Percentiles rank a stretch among this genome's conserved stretches.
Conservation (phyloP, 1,140 invertebrate genomes). For the Heliconius eleuchia region DNA sequence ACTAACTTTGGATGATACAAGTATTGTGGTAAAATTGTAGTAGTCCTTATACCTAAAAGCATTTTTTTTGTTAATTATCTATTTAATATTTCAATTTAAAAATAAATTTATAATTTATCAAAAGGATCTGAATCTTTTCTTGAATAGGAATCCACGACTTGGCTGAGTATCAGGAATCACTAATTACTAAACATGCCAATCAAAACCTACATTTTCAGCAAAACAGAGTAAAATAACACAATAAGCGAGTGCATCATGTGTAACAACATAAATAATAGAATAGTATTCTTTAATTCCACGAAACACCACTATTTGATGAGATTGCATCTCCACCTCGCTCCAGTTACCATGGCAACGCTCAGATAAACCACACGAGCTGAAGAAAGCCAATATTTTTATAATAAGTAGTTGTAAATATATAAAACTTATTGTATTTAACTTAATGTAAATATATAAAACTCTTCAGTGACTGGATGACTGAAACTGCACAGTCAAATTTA, state of each 20-base stretch:
- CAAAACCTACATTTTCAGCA: not conserved
- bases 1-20: no score
- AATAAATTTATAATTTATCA: no score
- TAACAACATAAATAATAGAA: conserved; percentile 1
- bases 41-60: no score
- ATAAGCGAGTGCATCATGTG: conserved; percentile 1
- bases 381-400: not conserved
- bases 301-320: not conserved
- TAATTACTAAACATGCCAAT: not conserved
- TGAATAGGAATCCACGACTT: not conserved
- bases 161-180: not conserved
- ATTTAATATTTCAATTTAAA: no score
- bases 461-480: no score
- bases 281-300: conserved; percentile 8
- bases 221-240: not conserved
- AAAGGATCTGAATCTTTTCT: no score
- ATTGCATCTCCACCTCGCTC: conserved; percentile 28
- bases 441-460: no score
- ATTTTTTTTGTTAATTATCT: no score
- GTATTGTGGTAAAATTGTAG: no score
- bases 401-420: not conserved
- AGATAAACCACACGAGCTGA: not conserved
- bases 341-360: conserved; percentile 33
- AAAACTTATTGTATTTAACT: no score
- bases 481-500: no score